Evolutionary conservation across 2,113 vertebrate species (phyloP), one percentile per base, ranked within the genome.

Genomic region (Petrocephalus microphthalmus): DNA sequence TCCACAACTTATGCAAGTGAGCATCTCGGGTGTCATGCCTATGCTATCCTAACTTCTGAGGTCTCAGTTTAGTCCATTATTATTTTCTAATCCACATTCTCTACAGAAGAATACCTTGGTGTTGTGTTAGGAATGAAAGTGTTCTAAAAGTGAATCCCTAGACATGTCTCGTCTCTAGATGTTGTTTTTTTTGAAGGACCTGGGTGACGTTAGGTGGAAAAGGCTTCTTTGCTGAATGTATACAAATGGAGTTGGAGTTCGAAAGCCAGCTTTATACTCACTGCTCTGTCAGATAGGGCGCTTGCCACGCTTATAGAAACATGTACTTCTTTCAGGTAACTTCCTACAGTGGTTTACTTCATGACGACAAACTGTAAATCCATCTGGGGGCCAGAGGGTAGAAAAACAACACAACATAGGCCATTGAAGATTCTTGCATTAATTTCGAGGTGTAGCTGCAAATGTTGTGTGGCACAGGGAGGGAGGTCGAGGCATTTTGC

Each of bases 181-280:
- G 60, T 8, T 71, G 53, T 74, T 37, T 71, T 71, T n/a, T n/a
- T 64, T 37, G 29, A 74, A 74, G 15, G 67, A 78, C 33, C 33
- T 20, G 53, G 33, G 85, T 85, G 84, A 51, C 15, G 52, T 60
- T 20, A 84, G 51, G 33, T 88, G 5, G 53, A 17, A 83, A 49
- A 19, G 13, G 52, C 33, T 60, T 29, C 74, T 60, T 88, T 60
- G 22, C 64, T 88, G 87, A 88, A 88, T 88, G 74, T 81, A 84
- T 88, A 33, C 86, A 25, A 29, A 51, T 19, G 74, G 87, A 54
- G 4, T 25, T 17, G 13, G 83, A 42, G 29, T 20, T 17, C 74
- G n/a, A 53, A 87, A 53, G 29, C 87, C 52, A 53, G 71, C 52
- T 81, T 82, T 82, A 82, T 37, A 82, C 87, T 82, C 49, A 2